Evolutionary conservation across 2,888 invertebrate species (phyloP).

Genomic region (Pterostichus madidus): DNA sequence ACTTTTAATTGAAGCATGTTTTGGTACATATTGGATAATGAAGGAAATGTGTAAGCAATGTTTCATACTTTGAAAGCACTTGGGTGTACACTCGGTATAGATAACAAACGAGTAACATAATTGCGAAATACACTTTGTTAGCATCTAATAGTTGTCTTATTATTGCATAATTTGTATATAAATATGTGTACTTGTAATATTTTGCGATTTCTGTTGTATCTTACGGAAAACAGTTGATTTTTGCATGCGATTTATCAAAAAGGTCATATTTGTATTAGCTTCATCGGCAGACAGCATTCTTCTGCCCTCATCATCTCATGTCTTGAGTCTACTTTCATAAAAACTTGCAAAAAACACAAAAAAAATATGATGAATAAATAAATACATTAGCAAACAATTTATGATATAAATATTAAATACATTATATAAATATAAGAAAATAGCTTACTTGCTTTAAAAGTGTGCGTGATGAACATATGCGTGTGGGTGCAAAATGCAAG

Average conservation of each 20-base stretch:
- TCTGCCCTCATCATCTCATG: slow-evolving; percentile 51
- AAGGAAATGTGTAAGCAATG: slow-evolving; percentile 19
- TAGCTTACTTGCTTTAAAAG: slow-evolving; percentile 62
- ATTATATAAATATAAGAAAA: slow-evolving; percentile 58
- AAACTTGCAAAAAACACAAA: slow-evolving; percentile 60
- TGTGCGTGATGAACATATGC: slow-evolving; percentile 47
- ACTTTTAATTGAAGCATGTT: not conserved
- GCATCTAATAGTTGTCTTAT: slow-evolving; percentile 51
- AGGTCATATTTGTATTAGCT: slow-evolving; percentile 62
- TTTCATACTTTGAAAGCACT: slow-evolving; percentile 29
- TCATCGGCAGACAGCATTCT: slow-evolving; percentile 37
- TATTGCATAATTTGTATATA: slow-evolving; percentile 55
- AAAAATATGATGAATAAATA: slow-evolving; percentile 61
- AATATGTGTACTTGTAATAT: slow-evolving; percentile 55
- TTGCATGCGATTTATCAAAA: slow-evolving; percentile 59
- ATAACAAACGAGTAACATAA: slow-evolving; percentile 26
- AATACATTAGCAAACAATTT: slow-evolving; percentile 62
- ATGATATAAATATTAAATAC: slow-evolving; percentile 63
- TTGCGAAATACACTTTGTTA: slow-evolving; percentile 46
- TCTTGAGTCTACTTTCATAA: slow-evolving; percentile 65
- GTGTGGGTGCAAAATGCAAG: slow-evolving; percentile 43
- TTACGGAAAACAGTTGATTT: slow-evolving; percentile 23
- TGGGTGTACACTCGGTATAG: slow-evolving; percentile 15
- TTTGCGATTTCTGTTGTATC: slow-evolving; percentile 44
- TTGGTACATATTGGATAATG: not conserved